A percentile compares a stretch with the other conserved stretches of the same genome.
Evolutionary conservation across 2,888 invertebrate genomes (phyloP).

Genomic region (Rosalia funebris): DNA sequence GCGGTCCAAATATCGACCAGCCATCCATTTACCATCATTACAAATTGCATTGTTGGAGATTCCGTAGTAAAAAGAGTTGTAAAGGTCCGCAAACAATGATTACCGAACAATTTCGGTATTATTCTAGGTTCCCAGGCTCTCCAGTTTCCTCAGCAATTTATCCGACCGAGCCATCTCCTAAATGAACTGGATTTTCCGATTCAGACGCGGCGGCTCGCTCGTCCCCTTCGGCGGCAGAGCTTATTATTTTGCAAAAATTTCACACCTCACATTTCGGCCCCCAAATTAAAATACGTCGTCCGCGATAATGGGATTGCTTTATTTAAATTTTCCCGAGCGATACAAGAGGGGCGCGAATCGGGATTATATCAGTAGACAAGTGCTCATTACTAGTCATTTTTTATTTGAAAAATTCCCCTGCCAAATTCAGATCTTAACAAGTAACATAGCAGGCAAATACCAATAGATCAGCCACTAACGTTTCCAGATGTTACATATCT

Average conservation of each 20-base stretch:
- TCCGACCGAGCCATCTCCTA: neutral
- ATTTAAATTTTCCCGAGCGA: no score
- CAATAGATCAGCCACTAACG: no score
- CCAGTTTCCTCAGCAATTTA: neutral
- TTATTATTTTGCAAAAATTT: neutral
- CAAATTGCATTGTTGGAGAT: constrained; percentile 33
- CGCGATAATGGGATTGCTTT: no score
- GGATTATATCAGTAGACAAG: no score
- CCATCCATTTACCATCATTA: constrained; percentile 36
- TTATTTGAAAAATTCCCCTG: no score
- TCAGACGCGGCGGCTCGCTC: neutral
- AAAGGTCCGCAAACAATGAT: constrained; percentile 30
- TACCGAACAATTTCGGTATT: constrained; percentile 29
- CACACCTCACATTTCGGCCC: neutral
- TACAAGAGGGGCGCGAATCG: no score
- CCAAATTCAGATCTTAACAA: no score
- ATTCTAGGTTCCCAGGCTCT: neutral
- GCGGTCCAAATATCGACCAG: constrained; percentile 33
- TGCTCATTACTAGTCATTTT: no score
- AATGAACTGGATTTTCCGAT: constrained; percentile 4
- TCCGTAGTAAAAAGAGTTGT: constrained; percentile 29
- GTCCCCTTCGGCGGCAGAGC: neutral
- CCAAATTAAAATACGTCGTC: no score
- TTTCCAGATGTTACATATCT: no score
- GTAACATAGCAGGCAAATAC: no score